A percentile compares a stretch with the other conserved stretches of the same genome.
Evolutionary conservation across 1,140 invertebrate genomes (phyloP).

Genomic region (Drosophila biarmipes): DNA sequence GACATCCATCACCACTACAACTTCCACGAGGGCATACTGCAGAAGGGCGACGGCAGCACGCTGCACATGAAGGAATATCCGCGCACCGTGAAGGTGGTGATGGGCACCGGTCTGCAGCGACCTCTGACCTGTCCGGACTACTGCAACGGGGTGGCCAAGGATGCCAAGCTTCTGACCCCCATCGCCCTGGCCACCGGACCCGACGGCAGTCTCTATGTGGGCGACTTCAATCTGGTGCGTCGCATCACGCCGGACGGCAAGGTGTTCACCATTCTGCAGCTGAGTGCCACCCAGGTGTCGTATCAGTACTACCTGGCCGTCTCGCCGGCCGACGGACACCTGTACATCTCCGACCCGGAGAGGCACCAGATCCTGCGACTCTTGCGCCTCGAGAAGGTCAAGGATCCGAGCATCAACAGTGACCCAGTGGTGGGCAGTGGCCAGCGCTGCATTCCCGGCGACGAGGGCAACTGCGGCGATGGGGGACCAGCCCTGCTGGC

Average conservation of each 20-base stretch:
- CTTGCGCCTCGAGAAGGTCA: slow-evolving; percentile 90
- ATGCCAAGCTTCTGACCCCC: slow-evolving; percentile 94
- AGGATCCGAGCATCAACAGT: slow-evolving; percentile 93
- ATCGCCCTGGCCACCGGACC: slow-evolving; percentile 96
- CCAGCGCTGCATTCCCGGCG: slow-evolving; percentile 97
- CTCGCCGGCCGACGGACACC: slow-evolving; percentile 96
- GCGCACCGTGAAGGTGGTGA: slow-evolving; percentile 94
- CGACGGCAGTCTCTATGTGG: slow-evolving; percentile 98
- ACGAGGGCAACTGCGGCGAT: slow-evolving; percentile 96
- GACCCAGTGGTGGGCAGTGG: slow-evolving; percentile 97
- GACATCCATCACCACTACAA: slow-evolving; percentile 99
- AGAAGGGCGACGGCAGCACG: slow-evolving; percentile 97
- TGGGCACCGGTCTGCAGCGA: slow-evolving; percentile 96
- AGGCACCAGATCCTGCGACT: slow-evolving; percentile 93
- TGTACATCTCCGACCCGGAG: slow-evolving; percentile 98
- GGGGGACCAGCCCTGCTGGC: slow-evolving; percentile 95
- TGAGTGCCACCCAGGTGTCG: slow-evolving; percentile 96
- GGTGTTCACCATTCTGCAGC: slow-evolving; percentile 96
- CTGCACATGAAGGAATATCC: slow-evolving; percentile 97
- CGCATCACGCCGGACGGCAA: slow-evolving; percentile 95
- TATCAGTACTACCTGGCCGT: slow-evolving; percentile 98
- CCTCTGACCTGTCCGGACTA: slow-evolving; percentile 90
- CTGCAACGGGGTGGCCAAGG: slow-evolving; percentile 94
- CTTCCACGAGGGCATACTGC: slow-evolving; percentile 97
- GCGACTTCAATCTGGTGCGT: slow-evolving; percentile 97